Conservation (phyloP, 2,797 vertebrate species). For the Anabas testudineus region DNA sequence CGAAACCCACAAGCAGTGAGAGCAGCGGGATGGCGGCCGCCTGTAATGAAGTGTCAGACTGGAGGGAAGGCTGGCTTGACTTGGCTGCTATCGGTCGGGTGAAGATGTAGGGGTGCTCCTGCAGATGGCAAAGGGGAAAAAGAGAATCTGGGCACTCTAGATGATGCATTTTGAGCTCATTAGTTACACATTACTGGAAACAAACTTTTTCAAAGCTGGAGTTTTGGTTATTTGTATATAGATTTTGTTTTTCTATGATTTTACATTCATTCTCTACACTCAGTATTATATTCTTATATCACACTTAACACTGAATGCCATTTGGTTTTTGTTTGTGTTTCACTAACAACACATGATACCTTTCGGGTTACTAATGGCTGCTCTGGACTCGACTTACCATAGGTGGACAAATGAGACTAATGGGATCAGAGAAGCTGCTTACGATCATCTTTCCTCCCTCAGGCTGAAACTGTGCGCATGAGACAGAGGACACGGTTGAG, state of each 20-base stretch:
- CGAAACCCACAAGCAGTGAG: conserved; percentile 40
- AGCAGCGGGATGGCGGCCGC: conserved; percentile 50
- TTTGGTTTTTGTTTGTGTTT: background rate
- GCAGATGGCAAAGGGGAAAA: conserved; percentile 13
- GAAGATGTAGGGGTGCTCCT: conserved; percentile 86
- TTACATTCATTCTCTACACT: no score
- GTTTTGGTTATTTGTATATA: no score
- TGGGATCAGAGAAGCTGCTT: conserved; percentile 82
- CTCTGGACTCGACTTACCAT: conserved; percentile 67
- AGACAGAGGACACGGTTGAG: conserved; percentile 7
- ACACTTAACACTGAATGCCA: no score
- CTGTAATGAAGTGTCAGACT: conserved; percentile 15
- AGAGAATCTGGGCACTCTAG: background rate
- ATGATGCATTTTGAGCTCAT: no score
- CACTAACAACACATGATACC: background rate
- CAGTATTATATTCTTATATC: no score
- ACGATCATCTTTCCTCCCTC: conserved; percentile 81
- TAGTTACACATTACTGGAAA: no score
- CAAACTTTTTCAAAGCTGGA: no score
- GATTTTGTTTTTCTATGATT: no score
- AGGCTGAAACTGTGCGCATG: conserved; percentile 82
- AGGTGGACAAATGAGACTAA: conserved; percentile 84
- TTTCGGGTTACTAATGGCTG: background rate
- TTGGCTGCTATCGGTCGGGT: conserved; percentile 70
- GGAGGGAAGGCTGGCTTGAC: conserved; percentile 34